Percentiles rank a stretch among this genome's conserved stretches.
Evolutionary conservation across 64 coral and sea anemone genomes (phyloP).

Genomic region (Stichodactyla mertensii): DNA sequence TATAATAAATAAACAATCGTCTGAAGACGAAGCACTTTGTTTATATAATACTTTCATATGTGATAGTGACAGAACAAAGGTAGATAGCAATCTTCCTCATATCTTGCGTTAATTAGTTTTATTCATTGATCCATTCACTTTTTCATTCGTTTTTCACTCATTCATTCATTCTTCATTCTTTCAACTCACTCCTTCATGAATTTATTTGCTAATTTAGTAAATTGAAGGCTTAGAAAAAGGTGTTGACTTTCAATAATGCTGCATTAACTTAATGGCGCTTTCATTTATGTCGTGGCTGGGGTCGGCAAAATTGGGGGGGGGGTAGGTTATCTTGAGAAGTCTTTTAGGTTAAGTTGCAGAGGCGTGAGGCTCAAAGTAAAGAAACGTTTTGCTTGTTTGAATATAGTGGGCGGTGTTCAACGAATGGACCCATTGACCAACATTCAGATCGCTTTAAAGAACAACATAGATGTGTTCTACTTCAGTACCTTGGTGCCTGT

Average conservation of each 20-base stretch:
- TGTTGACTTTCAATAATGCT: too few species aligned
- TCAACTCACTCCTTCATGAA: not conserved
- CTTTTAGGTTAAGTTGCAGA: too few species aligned
- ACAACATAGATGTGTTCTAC: constrained; percentile 83
- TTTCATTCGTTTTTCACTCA: not conserved
- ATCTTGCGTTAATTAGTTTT: not conserved
- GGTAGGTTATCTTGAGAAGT: too few species aligned
- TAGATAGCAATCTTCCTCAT: too few species aligned
- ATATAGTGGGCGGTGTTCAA: constrained; percentile 43
- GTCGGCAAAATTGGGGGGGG: too few species aligned
- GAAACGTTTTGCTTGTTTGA: not conserved
- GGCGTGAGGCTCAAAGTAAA: not conserved
- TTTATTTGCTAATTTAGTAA: not conserved
- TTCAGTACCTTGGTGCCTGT: constrained; percentile 64
- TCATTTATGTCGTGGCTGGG: too few species aligned
- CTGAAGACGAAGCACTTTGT: too few species aligned
- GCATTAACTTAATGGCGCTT: too few species aligned
- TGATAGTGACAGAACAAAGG: too few species aligned
- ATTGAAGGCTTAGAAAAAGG: not conserved
- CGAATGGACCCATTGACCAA: constrained; percentile 84
- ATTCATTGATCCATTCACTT: not conserved
- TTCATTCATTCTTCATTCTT: not conserved
- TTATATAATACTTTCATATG: too few species aligned
- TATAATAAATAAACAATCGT: too few species aligned
- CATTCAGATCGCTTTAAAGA: constrained; percentile 76